Base-by-base conservation (phyloP, 1,140 invertebrate genomes). In the Temnothorax curvispinosus region DNA sequence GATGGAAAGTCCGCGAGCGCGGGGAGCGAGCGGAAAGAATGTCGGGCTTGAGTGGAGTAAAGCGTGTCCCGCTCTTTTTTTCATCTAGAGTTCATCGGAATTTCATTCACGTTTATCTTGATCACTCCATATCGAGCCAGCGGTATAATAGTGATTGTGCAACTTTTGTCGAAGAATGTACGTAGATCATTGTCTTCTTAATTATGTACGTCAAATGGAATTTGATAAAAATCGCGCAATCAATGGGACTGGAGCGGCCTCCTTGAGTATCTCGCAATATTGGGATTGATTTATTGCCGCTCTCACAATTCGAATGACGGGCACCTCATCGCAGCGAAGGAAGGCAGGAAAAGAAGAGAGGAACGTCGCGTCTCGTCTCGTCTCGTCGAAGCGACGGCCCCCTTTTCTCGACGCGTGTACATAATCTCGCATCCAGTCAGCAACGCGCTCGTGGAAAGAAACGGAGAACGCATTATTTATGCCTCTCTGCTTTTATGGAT, bases 391-490 rank as follows among this genome's bases (percentile, higher is more conserved):
- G 6, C 47, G 38, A 27, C 15, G 6, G 18, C 47, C 60, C 56
- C 47, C 38, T 86, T 81, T 58, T 38, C 32, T 21, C 11, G 44
- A 44, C n/a, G 35, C 21, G 76, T 47, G 77, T 77, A 75, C 50
- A 58, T 84, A 50, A 71, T 71, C n/a, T 65, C 81, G 41, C 85
- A 56, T 88, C 84, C 64, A 81, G 62, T 81, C 87, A 35, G 27
- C 62, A 44, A 4, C 4, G 27, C 3, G 18, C n/a, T 54, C 50
- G 72, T 62, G 5, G 72, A 50, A 85, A 81, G 85, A 89, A 87
- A 90, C 80, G 38, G 18, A 86, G 76, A 72, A 76, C 89, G 67
- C 80, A 82, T 90, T 90, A 90, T 89, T 90, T 89, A 90, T 87
- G 80, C 75, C 80, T 85, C 82, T 87, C 65, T 75, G 88, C 88